Base-by-base conservation (phyloP, 2,888 invertebrate species). In the Drosophila glabriapex region DNA sequence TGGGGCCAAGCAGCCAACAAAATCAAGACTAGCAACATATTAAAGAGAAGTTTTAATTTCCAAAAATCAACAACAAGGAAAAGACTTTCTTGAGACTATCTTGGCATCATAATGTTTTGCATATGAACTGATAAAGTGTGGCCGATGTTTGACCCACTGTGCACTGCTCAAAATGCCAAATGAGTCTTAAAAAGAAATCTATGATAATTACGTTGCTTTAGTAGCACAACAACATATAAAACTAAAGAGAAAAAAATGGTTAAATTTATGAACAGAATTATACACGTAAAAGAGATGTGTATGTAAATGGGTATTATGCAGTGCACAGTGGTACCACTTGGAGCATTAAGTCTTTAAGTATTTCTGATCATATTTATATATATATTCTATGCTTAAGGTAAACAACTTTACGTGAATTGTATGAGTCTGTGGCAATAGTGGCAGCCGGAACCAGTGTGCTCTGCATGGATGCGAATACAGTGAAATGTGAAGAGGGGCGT, bases 361-460 rank as follows among this genome's bases (percentile, higher is more conserved):
- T 41, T 41, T 41, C n/a, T 41, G n/a, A 2, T 41, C 9, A 41
- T 41, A n/a, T n/a, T 41, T 41, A 9, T n/a, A n/a, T 29, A 41
- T 14, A 50, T 5, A 37, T 25, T 22, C 16, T 6, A 12, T 16
- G 7, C 39, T 29, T n/a, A 22, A 39, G 31, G 28, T 66, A 46
- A 54, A 29, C 14, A 54, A 49, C 33, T 55, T 14, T 12, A 4
- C 12, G 3, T 25, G 35, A 14, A 29, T 66, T 63, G 12, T 14
- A 7, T 22, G 14, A 22, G 19, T n/a, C 14, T n/a, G 10, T 55
- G 55, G 31, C 19, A 25, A 14, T 64, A 6, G 22, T 49, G 31
- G n/a, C 22, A 41, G 14, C 5, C 39, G 39, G 39, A 50, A 80
- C 80, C 78, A 78, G 64, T 78, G 78, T 78, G 69, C 69, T 14